phyloP scores from a whole-genome alignment of 2,888 invertebrate species.

The Chloroclystis v-ata region DNA sequence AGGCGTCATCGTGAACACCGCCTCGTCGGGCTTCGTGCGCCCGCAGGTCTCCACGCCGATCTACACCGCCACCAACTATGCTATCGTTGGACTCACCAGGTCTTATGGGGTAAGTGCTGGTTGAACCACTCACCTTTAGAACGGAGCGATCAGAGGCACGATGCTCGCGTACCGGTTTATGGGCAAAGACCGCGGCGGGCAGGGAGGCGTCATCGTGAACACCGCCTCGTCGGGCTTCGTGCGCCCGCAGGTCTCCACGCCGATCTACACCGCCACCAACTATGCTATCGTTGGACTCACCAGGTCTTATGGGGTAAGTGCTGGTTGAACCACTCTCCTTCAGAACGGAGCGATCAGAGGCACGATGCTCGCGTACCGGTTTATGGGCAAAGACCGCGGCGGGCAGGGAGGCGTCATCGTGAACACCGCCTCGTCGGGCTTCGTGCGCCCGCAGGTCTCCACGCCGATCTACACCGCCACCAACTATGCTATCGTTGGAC shows the following conservation, averaged over 20 bases:
- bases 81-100: too few relatives aligned
- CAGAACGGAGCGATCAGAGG: constrained; percentile 87
- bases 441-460: constrained; percentile 82
- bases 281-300: constrained; percentile 86
- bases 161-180: constrained; percentile 85
- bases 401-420: constrained; percentile 86
- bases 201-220: constrained; percentile 87
- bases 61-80: too few relatives aligned
- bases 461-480: constrained; percentile 88
- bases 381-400: constrained; percentile 86
- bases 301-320: constrained; percentile 82
- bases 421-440: constrained; percentile 86
- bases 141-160: constrained; percentile 86
- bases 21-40: too few relatives aligned
- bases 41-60: too few relatives aligned
- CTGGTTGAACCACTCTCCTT: too few relatives aligned
- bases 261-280: constrained; percentile 87
- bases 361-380: constrained; percentile 84
- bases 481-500: constrained; percentile 85
- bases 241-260: constrained; percentile 83
- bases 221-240: constrained; percentile 85
- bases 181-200: constrained; percentile 86
- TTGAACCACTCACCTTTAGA: constrained; percentile 73
- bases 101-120: too few relatives aligned
- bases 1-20: too few relatives aligned